These are phyloP conservation scores for Drosophila picticornis DNA, from an alignment of 2,888 invertebrate genomes.

Conservation along the genomic window DNA sequence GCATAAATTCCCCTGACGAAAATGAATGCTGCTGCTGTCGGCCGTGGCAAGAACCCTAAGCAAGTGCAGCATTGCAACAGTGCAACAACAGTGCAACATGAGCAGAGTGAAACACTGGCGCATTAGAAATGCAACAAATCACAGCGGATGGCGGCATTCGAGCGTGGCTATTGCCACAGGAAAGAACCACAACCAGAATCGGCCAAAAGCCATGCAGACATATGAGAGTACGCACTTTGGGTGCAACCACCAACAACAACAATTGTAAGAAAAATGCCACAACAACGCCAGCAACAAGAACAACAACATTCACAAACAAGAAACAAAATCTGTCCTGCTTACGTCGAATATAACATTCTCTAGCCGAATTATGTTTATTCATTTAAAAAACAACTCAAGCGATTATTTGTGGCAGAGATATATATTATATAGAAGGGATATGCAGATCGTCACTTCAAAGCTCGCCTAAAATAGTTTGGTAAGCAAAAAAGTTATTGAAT, in stretches of 20 bases:
- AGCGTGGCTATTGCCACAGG: constrained; percentile 49
- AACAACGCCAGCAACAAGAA: constrained; percentile 33
- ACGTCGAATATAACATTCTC: neutral
- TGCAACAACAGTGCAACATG: constrained; percentile 60
- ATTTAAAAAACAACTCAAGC: neutral
- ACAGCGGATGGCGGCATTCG: constrained; percentile 59
- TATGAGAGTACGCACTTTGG: constrained; percentile 76
- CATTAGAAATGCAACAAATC: constrained; percentile 79
- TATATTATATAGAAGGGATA: neutral
- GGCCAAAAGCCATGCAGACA: constrained; percentile 40
- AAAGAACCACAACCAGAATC: constrained; percentile 68
- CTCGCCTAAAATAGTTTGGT: neutral
- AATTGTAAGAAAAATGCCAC: constrained; percentile 24
- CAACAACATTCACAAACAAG: constrained; percentile 33
- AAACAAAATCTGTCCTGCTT: neutral
- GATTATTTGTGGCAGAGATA: neutral
- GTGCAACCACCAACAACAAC: constrained; percentile 61
- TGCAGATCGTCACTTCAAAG: neutral
- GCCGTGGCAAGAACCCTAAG: constrained; percentile 27
- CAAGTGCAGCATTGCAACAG: constrained; percentile 55
- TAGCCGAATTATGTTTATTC: neutral
- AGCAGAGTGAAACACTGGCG: constrained; percentile 70
- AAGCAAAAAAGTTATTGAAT: neutral
- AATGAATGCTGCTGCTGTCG: constrained; percentile 57
- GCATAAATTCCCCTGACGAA: constrained; percentile 69